Evolutionary conservation across 2,113 vertebrate genomes (phyloP).

Genomic region (Genyomyrus donnyi): DNA sequence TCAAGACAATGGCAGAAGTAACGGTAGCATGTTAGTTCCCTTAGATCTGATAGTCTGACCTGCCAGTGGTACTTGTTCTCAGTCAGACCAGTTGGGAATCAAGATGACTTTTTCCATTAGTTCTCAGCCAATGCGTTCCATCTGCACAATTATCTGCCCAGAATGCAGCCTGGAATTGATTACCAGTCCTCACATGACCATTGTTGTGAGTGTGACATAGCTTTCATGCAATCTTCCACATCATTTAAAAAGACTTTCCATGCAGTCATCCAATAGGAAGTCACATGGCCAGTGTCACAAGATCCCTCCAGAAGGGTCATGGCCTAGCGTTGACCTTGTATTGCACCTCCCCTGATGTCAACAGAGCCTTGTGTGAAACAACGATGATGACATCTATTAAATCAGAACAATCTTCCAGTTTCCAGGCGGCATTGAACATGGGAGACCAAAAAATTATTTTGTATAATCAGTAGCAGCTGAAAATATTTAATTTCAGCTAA

Average conservation of each 20-base stretch:
- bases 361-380: not conserved
- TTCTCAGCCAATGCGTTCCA: not conserved
- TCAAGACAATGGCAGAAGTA: slow-evolving; percentile 15
- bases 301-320: not conserved
- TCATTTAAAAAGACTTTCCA: slow-evolving; percentile 2
- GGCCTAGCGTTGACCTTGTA: not conserved
- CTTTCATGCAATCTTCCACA: not conserved
- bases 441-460: not conserved
- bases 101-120: slow-evolving; percentile 18
- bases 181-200: not conserved
- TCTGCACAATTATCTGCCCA: slow-evolving; percentile 1
- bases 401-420: not conserved
- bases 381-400: not conserved
- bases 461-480: not conserved
- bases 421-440: not conserved
- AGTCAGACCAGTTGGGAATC: not conserved
- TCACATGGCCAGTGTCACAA: not conserved
- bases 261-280: not conserved
- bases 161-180: slow-evolving; percentile 4
- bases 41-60: not conserved
- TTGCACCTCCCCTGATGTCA: not conserved
- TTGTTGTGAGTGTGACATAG: not conserved
- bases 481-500: not conserved
- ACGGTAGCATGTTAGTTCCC: slow-evolving; percentile 1
- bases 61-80: not conserved